phyloP scores from a whole-genome alignment of 2,797 vertebrate species.

The Typhlichthys eigenmanni region DNA sequence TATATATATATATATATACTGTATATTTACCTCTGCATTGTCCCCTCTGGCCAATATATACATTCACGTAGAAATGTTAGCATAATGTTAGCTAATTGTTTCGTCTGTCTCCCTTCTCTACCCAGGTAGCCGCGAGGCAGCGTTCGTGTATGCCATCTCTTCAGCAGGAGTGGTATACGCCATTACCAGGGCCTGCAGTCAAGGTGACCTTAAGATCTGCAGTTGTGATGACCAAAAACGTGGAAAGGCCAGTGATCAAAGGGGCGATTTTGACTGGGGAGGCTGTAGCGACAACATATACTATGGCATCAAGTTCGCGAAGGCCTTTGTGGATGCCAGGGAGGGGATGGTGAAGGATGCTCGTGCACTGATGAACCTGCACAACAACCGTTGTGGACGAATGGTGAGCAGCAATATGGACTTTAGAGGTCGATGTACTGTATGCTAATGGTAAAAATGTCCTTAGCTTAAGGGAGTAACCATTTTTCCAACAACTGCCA shows the following conservation, averaged over 20 bases:
- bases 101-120: neutral
- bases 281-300: constrained; percentile 98
- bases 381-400: constrained; percentile 96
- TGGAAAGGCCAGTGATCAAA: constrained; percentile 83
- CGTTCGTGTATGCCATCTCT: constrained; percentile 96
- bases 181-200: constrained; percentile 93
- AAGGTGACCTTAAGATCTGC: constrained; percentile 93
- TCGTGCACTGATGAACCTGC: constrained; percentile 93
- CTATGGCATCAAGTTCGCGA: constrained; percentile 93
- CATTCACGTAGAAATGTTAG: too few relatives aligned
- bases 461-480: too few relatives aligned
- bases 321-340: constrained; percentile 92
- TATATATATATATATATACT: too few relatives aligned
- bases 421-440: too few relatives aligned
- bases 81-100: neutral
- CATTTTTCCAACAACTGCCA: too few relatives aligned
- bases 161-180: constrained; percentile 96
- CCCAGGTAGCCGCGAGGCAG: constrained; percentile 94
- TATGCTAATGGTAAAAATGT: too few relatives aligned
- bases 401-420: constrained; percentile 82
- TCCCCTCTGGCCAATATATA: neutral
- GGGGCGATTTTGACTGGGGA: constrained; percentile 93
- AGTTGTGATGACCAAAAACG: constrained; percentile 88
- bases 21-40: too few relatives aligned
- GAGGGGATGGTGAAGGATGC: constrained; percentile 94